Base-by-base conservation (phyloP, 1,140 invertebrate genomes). In the Araneus ventricosus region DNA sequence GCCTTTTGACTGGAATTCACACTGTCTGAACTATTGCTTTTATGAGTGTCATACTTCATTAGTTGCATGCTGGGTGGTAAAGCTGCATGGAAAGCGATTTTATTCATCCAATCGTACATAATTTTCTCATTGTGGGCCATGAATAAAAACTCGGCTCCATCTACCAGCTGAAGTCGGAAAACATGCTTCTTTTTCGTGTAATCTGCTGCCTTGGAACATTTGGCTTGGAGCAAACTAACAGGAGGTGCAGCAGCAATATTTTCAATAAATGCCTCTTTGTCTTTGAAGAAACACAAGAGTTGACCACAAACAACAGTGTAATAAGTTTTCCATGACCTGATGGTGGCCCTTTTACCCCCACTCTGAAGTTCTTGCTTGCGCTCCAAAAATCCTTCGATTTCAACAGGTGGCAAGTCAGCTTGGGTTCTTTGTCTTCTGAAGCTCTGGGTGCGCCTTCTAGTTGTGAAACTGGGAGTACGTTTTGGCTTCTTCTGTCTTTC, bases 251-350 rank as follows among this genome's bases (percentile, higher is more conserved):
- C 98, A 96, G 99, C 99, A 94, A 97, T 97, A 93, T 96, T 96
- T 91, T 97, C 97, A 75, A 97, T 96, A 95, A 99, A 99, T 96
- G 99, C 98, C 93, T 97, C 97, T 94, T 98, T 97, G 95, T 99
- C 99, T 95, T 99, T 98, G 96, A 99, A 99, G 97, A 99, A 99
- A 96, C 99, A 99, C 37, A 99, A 96, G 92, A 99, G 95, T 95
- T 99, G 99, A 0, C 99, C 99, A 95, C 98, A 99, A 1, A 99
- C 96, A 45, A 99, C 99, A 5, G 98, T 98, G 95, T 99, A 99
- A 95, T 98, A 99, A 84, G 97, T 97, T 95, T 99, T 99, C 99
- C 99, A 99, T 0, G 98, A 99, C 7, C 99, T 96, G 20, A 99
- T 98, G 0, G 98, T 97, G 0, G 99, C 98, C 94, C 98, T 97